Evolutionary conservation across 2,113 vertebrate genomes (phyloP), one percentile per base, ranked within the genome.

Genomic region (Podocnemis expansa): DNA sequence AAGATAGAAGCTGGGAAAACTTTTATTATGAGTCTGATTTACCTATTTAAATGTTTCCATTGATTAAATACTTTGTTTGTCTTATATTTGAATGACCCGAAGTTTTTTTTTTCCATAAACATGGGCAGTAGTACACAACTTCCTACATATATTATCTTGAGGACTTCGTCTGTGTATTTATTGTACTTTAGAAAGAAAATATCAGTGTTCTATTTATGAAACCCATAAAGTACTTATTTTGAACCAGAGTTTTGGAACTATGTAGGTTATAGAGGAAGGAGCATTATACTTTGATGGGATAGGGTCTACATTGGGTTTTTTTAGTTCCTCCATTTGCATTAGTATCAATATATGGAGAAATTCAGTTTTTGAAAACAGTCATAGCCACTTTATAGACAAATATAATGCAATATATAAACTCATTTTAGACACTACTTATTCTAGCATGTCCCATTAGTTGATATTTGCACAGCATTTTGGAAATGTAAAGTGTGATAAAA

Each of bases 401-500:
- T 89, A 95, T n/a, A 97, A 95, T 89, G 88, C 75, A 96, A 91
- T 82, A 95, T 75, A 85, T 96, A 97, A 96, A 96, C 96, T 97
- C 96, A 93, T 93, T 96, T 97, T 94, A 97, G 95, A 93, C 93
- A 95, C 93, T 94, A 93, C 92, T 93, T 96, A 96, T 94, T 95
- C 93, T 97, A 89, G 95, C 27, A 16, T 96, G 96, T 95, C 95
- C 95, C 95, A 97, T 97, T 97, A 97, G 94, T 91, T 94, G 95
- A 91, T 96, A 96, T 97, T 97, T 97, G 93, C 92, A 87, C 92
- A 93, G 91, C 0, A 4, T 93, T 96, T 97, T 97, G 94, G 91
- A 96, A 97, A 97, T 87, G 89, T 97, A 97, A 97, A 97, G 96
- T 86, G 6, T 96, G 95, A 91, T 97, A 96, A 97, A 96, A 97